Evolutionary conservation across 2,888 invertebrate species (phyloP).

Genomic region (Cacoxenus indagator): DNA sequence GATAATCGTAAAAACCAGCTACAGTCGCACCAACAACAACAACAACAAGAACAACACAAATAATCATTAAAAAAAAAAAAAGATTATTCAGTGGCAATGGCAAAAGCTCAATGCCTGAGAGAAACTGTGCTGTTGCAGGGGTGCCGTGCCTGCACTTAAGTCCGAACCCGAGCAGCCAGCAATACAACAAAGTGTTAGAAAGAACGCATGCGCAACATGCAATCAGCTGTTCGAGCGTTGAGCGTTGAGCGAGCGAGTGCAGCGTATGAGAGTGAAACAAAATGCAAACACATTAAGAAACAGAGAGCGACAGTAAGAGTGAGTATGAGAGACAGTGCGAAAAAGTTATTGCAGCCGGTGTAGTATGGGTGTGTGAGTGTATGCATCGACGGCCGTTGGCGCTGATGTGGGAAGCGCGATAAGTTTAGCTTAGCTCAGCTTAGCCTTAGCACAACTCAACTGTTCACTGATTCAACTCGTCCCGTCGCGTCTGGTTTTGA

Average conservation of each 20-base stretch:
- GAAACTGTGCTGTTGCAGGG: not conserved
- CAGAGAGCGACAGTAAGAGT: not conserved
- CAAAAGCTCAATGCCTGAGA: constrained; percentile 14
- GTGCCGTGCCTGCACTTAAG: not conserved
- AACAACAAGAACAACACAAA: constrained; percentile 22
- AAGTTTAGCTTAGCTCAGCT: not conserved
- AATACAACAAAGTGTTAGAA: constrained; percentile 31
- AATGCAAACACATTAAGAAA: not conserved
- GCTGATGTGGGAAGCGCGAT: constrained; percentile 35
- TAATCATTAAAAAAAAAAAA: too few species aligned
- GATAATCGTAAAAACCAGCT: constrained; percentile 50
- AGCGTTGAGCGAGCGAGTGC: constrained; percentile 23
- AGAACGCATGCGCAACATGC: constrained; percentile 57
- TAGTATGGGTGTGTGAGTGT: constrained; percentile 29
- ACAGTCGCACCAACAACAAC: constrained; percentile 25
- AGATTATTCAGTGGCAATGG: constrained; percentile 14
- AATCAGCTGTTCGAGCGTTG: constrained; percentile 49
- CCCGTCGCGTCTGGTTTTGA: too few species aligned
- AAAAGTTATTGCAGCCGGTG: constrained; percentile 4
- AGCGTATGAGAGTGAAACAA: not conserved
- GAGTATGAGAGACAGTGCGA: not conserved
- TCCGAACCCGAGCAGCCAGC: constrained; percentile 13
- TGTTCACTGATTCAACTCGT: too few species aligned
- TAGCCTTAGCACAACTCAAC: not conserved
- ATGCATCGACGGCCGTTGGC: constrained; percentile 52